Conservation (phyloP, 1,140 invertebrate species). For the Anastrepha obliqua region DNA sequence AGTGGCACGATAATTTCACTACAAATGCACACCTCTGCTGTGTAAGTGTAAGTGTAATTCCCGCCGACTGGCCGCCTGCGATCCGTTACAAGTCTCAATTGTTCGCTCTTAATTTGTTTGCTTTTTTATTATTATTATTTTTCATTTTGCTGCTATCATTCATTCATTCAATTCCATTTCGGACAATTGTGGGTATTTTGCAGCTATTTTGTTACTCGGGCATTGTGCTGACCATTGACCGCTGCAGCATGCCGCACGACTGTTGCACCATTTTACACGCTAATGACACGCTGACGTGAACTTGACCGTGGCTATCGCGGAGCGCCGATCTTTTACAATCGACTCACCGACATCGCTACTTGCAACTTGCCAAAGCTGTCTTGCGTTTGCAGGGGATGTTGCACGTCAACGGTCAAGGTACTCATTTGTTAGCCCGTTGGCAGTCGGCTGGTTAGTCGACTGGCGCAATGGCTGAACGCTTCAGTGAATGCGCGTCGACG, state of each 20-base stretch:
- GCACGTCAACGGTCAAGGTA: slow-evolving; percentile 46
- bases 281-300: slow-evolving; percentile 73
- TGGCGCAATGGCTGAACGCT: background rate
- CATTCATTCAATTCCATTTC: slow-evolving; percentile 21
- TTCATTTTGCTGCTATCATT: slow-evolving; percentile 42
- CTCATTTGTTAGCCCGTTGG: slow-evolving; percentile 48
- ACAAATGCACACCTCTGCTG: background rate
- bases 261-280: slow-evolving; percentile 66
- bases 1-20: background rate
- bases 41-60: background rate
- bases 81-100: slow-evolving; percentile 58
- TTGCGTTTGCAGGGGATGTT: background rate
- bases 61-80: background rate
- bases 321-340: slow-evolving; percentile 21
- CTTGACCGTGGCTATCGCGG: slow-evolving; percentile 73
- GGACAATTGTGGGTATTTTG: slow-evolving; percentile 8
- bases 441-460: background rate
- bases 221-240: background rate
- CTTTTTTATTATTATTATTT: slow-evolving; percentile 47
- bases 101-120: slow-evolving; percentile 56
- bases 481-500: background rate
- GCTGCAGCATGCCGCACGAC: slow-evolving; percentile 8
- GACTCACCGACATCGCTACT: background rate
- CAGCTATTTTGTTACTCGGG: slow-evolving; percentile 10
- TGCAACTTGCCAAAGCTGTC: background rate